phyloP scores from a whole-genome alignment of 2,797 vertebrate genomes.

The Spinus pinus region DNA sequence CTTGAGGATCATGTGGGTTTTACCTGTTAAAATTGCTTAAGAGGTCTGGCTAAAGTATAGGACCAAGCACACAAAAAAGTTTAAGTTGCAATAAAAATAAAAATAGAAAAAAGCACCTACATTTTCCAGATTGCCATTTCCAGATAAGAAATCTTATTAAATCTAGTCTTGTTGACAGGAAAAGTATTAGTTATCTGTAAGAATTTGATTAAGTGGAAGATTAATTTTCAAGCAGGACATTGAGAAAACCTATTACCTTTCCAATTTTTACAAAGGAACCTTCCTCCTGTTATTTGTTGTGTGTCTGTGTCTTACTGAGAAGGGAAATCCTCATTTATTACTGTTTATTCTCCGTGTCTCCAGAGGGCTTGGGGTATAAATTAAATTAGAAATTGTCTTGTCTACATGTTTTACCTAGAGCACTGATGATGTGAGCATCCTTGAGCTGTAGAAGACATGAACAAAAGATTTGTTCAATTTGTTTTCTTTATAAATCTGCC shows the following conservation, averaged over 20 bases:
- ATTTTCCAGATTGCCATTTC: neutral
- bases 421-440: neutral
- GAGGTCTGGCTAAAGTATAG: neutral
- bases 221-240: neutral
- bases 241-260: neutral
- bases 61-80: neutral
- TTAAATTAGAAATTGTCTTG: neutral
- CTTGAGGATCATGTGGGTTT: neutral
- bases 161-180: neutral
- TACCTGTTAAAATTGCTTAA: neutral
- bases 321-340: neutral
- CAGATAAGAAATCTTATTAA: neutral
- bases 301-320: neutral
- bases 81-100: neutral
- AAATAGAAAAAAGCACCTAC: accelerated
- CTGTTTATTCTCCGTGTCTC: neutral
- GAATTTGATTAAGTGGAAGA: neutral
- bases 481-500: neutral
- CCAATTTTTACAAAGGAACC: neutral
- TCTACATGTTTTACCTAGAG: neutral
- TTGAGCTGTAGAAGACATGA: neutral
- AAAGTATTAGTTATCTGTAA: neutral
- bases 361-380: neutral
- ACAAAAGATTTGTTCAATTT: neutral
- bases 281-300: neutral